These are phyloP conservation scores for Xanthorhoe designata DNA, from an alignment of 2,888 invertebrate species.

Conservation along the genomic window DNA sequence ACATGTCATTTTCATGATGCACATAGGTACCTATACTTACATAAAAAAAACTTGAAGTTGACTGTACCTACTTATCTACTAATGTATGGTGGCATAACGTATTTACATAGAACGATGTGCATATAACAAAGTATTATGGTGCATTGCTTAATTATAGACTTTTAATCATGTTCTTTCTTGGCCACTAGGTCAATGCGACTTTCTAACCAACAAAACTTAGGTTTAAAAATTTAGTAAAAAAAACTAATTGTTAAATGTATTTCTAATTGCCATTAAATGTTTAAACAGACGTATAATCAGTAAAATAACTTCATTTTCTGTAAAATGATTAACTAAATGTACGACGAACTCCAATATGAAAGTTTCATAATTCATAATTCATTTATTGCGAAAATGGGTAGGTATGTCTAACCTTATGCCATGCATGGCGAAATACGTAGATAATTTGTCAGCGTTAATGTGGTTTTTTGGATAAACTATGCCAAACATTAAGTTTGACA, in stretches of 20 bases:
- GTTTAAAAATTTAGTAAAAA: too few species aligned
- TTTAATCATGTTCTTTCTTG: neutral
- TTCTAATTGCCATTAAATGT: too few species aligned
- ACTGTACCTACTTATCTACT: constrained; percentile 3
- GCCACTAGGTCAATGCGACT: neutral
- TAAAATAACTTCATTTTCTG: too few species aligned
- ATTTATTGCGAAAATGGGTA: too few species aligned
- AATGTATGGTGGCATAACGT: constrained; percentile 22
- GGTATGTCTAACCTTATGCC: neutral
- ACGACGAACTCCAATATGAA: too few species aligned
- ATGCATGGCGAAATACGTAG: constrained; percentile 11
- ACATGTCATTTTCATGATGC: too few species aligned
- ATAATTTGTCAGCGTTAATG: constrained; percentile 38
- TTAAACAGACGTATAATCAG: too few species aligned
- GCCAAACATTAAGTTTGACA: constrained; percentile 26
- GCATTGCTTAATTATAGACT: neutral
- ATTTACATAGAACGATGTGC: constrained; percentile 22
- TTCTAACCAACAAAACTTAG: neutral
- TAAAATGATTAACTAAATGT: too few species aligned
- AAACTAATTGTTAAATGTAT: too few species aligned
- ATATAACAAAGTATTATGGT: neutral
- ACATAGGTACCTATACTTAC: too few species aligned
- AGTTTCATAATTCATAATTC: too few species aligned
- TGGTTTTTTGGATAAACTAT: constrained; percentile 36
- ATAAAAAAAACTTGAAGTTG: neutral